Conservation (phyloP, 1,140 invertebrate genomes). For the Phymastichus coffea region DNA sequence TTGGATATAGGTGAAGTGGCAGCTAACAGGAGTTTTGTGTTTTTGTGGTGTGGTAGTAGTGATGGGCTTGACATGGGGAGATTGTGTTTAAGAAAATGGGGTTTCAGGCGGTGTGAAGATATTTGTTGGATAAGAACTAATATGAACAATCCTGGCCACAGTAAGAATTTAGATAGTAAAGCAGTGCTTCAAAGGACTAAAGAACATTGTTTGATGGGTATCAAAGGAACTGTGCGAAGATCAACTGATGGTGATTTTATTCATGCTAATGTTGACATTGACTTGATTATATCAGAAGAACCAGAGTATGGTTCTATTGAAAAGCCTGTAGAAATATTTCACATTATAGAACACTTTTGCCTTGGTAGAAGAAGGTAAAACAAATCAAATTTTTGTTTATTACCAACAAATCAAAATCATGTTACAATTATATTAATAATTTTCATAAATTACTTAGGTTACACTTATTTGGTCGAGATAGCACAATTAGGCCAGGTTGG, state of each 20-base stretch:
- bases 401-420: not conserved
- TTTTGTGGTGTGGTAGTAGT: slow-evolving; percentile 96
- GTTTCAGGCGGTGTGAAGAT: slow-evolving; percentile 95
- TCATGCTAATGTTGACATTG: slow-evolving; percentile 98
- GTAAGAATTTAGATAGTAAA: slow-evolving; percentile 88
- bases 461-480: slow-evolving; percentile 93
- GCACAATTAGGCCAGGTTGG: slow-evolving; percentile 94
- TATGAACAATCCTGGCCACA: slow-evolving; percentile 88
- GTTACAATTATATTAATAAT: slow-evolving; percentile 1
- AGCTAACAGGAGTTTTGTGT: slow-evolving; percentile 90
- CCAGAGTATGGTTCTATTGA: slow-evolving; percentile 91
- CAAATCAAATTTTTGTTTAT: not conserved
- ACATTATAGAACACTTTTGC: slow-evolving; percentile 99
- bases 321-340: slow-evolving; percentile 97
- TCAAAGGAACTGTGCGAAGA: slow-evolving; percentile 93
- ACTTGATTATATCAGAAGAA: slow-evolving; percentile 96
- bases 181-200: slow-evolving; percentile 93
- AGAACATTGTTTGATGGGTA: slow-evolving; percentile 98
- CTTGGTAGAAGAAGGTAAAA: slow-evolving; percentile 80
- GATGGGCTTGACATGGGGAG: slow-evolving; percentile 92
- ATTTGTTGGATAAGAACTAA: slow-evolving; percentile 99
- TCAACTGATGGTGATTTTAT: slow-evolving; percentile 98
- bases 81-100: slow-evolving; percentile 94
- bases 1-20: slow-evolving; percentile 91
- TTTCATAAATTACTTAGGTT: slow-evolving; percentile 59